Percentiles rank a stretch among this genome's conserved stretches.
Conservation (phyloP, 2,888 invertebrate species). For the Mantis religiosa region DNA sequence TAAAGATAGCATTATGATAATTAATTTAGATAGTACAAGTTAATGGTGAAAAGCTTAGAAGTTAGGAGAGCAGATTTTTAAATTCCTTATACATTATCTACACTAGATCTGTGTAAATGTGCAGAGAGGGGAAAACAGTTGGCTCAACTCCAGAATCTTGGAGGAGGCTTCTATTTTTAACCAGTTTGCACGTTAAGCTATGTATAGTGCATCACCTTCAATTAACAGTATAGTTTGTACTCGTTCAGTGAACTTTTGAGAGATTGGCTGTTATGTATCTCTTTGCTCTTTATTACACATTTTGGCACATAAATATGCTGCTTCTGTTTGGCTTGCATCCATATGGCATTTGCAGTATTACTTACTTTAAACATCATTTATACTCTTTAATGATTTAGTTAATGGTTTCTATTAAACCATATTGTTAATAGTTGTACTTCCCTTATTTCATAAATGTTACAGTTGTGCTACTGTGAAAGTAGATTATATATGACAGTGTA, state of each 20-base stretch:
- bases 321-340: not conserved
- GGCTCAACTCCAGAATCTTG: conserved; percentile 8
- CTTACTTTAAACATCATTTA: not conserved
- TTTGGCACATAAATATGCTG: not conserved
- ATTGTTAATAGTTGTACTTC: not conserved
- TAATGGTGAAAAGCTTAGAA: not conserved
- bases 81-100: not conserved
- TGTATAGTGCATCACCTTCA: not conserved
- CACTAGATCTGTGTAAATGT: not conserved
- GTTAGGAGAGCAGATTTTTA: not conserved
- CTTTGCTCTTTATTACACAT: not conserved
- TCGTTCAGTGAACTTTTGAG: not conserved
- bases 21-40: not conserved
- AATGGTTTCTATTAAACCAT: not conserved
- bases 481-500: not conserved
- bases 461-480: not conserved
- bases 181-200: conserved; percentile 13
- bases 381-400: not conserved
- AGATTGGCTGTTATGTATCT: not conserved
- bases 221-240: not conserved
- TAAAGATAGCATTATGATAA: not conserved
- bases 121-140: not conserved
- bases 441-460: not conserved
- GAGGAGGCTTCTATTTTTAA: conserved; percentile 14
- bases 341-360: not conserved